Conservation (phyloP, 1,140 invertebrate species). For the Papilio machaon region DNA sequence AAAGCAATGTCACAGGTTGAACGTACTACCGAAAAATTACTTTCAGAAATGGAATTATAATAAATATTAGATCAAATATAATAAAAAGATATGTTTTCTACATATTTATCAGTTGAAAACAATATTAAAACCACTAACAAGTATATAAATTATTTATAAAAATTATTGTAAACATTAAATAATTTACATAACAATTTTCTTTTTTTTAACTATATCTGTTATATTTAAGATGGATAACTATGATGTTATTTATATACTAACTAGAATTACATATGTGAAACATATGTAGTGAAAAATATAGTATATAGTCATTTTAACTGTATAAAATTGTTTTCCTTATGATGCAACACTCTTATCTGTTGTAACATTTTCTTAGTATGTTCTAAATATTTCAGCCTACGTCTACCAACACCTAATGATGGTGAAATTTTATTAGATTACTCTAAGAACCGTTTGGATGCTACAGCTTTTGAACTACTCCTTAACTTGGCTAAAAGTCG, state of each 20-base stretch:
- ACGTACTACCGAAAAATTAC: background rate
- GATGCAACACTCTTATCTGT: background rate
- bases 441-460: constrained; percentile 97
- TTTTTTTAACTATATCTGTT: too few relatives aligned
- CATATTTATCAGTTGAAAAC: background rate
- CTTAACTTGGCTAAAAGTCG: constrained; percentile 92
- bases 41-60: background rate
- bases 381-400: constrained; percentile 84
- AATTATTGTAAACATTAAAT: too few relatives aligned
- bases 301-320: too few relatives aligned
- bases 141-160: too few relatives aligned
- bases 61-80: background rate
- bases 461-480: constrained; percentile 88
- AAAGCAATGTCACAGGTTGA: constrained; percentile 23
- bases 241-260: too few relatives aligned
- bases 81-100: too few relatives aligned
- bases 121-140: background rate
- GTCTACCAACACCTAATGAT: constrained; percentile 89
- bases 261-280: too few relatives aligned
- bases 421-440: constrained; percentile 95
- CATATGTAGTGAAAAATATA: too few relatives aligned
- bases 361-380: constrained; percentile 18
- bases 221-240: too few relatives aligned
- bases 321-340: background rate
- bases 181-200: too few relatives aligned